Evolutionary conservation across 2,797 vertebrate species (phyloP).

Genomic region (Callimico goeldii): DNA sequence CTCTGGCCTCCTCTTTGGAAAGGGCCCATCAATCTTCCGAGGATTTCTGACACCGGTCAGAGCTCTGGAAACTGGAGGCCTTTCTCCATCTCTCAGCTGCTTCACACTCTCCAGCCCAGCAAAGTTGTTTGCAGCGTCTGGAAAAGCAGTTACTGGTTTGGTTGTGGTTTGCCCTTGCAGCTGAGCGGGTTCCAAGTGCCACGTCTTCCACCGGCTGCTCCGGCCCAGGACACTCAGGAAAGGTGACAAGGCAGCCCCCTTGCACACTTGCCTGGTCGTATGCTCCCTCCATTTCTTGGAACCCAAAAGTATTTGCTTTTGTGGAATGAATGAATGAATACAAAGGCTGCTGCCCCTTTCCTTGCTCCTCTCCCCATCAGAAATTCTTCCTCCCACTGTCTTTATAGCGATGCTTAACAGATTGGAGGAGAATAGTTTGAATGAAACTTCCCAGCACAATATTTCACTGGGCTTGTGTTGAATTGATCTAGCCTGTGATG

Average conservation of each 20-base stretch:
- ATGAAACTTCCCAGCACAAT: neutral
- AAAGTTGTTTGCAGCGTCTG: conserved; percentile 4
- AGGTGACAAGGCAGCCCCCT: neutral
- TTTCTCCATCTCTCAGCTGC: neutral
- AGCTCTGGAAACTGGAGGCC: neutral
- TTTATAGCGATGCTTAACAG: neutral
- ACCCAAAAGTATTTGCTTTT: neutral
- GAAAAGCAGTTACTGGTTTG: conserved; percentile 55
- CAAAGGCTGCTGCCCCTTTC: neutral
- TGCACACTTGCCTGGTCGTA: neutral
- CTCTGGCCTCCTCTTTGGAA: conserved; percentile 62
- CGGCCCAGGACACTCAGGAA: neutral
- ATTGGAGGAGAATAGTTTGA: neutral
- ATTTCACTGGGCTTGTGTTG: neutral
- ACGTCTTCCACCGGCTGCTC: neutral
- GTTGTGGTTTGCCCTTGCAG: conserved; percentile 15
- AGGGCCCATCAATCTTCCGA: conserved; percentile 52
- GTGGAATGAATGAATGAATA: neutral
- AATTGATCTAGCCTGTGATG: neutral
- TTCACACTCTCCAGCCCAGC: neutral
- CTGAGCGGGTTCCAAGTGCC: neutral
- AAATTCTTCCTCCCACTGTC: neutral
- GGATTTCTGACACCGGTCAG: neutral
- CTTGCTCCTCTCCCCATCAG: neutral
- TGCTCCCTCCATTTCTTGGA: neutral